Percentiles rank a stretch among this genome's conserved stretches.
phyloP scores from a whole-genome alignment of 2,113 vertebrate genomes.

The Pelusios castaneus region DNA sequence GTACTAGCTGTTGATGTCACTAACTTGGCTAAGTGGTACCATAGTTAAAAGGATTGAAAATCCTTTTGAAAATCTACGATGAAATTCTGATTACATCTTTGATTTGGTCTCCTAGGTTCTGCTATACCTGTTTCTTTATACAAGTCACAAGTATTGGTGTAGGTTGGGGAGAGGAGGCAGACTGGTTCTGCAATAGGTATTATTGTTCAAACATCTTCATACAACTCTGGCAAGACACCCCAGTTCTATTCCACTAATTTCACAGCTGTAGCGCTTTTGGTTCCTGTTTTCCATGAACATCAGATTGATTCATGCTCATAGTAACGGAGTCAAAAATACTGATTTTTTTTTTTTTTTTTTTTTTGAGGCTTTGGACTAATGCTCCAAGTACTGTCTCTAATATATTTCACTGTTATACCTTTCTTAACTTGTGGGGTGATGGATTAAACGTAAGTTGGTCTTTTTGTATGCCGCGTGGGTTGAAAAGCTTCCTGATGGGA shows the following conservation, averaged over 20 bases:
- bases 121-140: background rate
- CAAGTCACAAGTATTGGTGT: background rate
- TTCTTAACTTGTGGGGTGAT: conserved; percentile 54
- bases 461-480: conserved; percentile 47
- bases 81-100: background rate
- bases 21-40: background rate
- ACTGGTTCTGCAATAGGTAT: background rate
- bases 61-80: background rate
- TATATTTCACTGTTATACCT: conserved; percentile 26
- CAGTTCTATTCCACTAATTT: background rate
- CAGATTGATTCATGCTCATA: background rate
- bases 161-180: background rate
- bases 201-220: background rate
- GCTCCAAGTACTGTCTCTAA: conserved; percentile 15
- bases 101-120: background rate
- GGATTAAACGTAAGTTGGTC: conserved; percentile 64
- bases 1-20: background rate
- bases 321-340: background rate
- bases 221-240: background rate
- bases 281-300: background rate
- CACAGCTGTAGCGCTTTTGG: background rate
- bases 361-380: background rate
- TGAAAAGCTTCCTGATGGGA: conserved; percentile 68
- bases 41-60: background rate
- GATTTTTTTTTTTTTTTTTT: too few relatives aligned